phyloP scores from a whole-genome alignment of 2,113 vertebrate species.

The Halcyon malimbica region DNA sequence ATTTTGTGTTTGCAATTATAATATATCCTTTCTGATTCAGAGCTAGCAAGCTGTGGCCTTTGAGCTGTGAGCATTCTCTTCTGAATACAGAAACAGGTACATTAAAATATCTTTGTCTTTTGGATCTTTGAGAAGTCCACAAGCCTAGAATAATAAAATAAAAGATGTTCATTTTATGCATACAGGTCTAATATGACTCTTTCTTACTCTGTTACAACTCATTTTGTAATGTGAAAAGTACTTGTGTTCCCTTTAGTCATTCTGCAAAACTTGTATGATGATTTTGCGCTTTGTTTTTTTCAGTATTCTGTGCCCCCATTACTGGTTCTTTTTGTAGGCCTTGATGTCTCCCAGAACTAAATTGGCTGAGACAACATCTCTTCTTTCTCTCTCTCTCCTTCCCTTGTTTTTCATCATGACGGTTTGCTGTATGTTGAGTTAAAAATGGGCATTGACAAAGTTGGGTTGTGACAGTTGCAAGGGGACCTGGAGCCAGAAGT shows the following conservation, averaged over 20 bases:
- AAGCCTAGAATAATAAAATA: background rate
- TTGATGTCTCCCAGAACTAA: background rate
- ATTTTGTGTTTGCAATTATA: conserved; percentile 56
- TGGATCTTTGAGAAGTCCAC: background rate
- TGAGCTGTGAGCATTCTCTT: conserved; percentile 33
- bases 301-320: background rate
- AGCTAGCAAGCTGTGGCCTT: conserved; percentile 39
- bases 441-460: background rate
- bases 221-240: background rate
- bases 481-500: background rate
- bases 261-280: background rate
- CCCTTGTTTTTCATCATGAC: background rate
- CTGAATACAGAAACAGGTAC: conserved; percentile 46
- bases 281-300: background rate
- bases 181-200: background rate
- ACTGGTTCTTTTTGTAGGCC: background rate
- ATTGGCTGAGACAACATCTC: background rate
- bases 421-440: background rate
- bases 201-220: background rate
- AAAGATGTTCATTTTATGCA: background rate
- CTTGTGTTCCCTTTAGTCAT: conserved; percentile 12
- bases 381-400: background rate
- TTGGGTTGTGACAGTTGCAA: background rate
- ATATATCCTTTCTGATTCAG: conserved; percentile 48
- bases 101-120: conserved; percentile 30